These are phyloP conservation scores for Telenomus remus DNA, from an alignment of 1,140 invertebrate genomes.

Conservation along the genomic window DNA sequence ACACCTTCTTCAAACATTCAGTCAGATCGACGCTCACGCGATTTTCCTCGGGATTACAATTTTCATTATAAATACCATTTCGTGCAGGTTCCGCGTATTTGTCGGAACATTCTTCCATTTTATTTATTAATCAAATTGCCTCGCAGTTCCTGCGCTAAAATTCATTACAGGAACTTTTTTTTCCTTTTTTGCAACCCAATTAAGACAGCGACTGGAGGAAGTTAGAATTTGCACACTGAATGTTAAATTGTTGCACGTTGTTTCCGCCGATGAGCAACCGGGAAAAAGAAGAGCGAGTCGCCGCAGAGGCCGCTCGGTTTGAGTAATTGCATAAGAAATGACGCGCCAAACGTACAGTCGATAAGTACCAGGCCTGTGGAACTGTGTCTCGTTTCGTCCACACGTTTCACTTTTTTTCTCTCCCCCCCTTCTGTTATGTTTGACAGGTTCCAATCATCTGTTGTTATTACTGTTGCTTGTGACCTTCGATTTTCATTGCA, in stretches of 20 bases:
- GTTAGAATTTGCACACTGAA: constrained; percentile 29
- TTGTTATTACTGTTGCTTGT: constrained; percentile 6
- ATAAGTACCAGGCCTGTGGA: constrained; percentile 37
- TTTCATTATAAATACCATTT: constrained; percentile 33
- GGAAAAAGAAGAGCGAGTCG: constrained; percentile 56
- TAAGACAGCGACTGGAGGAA: constrained; percentile 27
- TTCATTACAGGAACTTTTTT: constrained; percentile 38
- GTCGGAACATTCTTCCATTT: constrained; percentile 17
- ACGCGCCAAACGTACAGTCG: constrained; percentile 32
- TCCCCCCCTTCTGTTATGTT: no score
- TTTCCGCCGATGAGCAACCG: constrained; percentile 27
- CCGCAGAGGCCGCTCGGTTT: constrained; percentile 43
- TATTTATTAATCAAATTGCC: constrained; percentile 35
- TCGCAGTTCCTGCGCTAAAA: constrained; percentile 16
- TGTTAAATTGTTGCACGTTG: constrained; percentile 40
- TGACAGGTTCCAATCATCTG: not conserved
- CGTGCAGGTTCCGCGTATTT: constrained; percentile 17
- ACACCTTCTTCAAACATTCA: not conserved
- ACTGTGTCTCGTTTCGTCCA: constrained; percentile 18
- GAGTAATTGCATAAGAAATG: constrained; percentile 57
- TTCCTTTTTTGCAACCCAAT: constrained; percentile 38
- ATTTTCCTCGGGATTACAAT: constrained; percentile 8
- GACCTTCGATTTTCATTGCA: constrained; percentile 20
- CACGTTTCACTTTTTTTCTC: constrained; percentile 43
- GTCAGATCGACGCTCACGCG: not conserved